phyloP scores from a whole-genome alignment of 2,113 vertebrate genomes.

The Smithornis capensis region DNA sequence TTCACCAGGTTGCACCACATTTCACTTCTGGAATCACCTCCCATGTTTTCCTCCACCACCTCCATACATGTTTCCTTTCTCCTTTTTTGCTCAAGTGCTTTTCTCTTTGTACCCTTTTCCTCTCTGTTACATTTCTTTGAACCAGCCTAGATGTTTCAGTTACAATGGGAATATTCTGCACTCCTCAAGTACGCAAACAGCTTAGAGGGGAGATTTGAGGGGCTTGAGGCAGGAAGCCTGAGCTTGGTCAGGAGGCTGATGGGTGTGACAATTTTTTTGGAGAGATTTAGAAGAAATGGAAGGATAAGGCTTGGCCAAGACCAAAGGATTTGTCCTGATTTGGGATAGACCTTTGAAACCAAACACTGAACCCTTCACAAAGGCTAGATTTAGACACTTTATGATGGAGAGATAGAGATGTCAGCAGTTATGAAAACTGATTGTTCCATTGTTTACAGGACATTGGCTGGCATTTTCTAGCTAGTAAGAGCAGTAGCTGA shows the following conservation, averaged over 20 bases:
- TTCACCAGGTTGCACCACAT: neutral
- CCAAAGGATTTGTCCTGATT: neutral
- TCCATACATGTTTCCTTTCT: accelerated
- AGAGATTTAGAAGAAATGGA: neutral
- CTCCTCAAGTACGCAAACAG: neutral
- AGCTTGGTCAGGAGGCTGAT: neutral
- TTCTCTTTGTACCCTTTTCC: neutral
- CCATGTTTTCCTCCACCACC: neutral
- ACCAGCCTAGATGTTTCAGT: neutral
- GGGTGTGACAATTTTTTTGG: neutral
- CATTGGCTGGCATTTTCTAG: neutral
- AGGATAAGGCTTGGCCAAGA: neutral
- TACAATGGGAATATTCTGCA: neutral
- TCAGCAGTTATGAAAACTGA: neutral
- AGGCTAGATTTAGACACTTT: neutral
- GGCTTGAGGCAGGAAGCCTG: neutral
- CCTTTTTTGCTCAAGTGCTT: neutral
- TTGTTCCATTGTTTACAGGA: neutral
- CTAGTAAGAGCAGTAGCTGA: neutral
- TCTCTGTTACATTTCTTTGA: neutral
- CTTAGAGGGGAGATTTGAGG: neutral
- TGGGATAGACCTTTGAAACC: neutral
- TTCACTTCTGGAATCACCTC: neutral
- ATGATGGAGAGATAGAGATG: neutral
- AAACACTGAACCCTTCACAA: neutral